These are phyloP conservation scores for Nemoura dubitans DNA, from an alignment of 2,888 invertebrate species.

Conservation along the genomic window DNA sequence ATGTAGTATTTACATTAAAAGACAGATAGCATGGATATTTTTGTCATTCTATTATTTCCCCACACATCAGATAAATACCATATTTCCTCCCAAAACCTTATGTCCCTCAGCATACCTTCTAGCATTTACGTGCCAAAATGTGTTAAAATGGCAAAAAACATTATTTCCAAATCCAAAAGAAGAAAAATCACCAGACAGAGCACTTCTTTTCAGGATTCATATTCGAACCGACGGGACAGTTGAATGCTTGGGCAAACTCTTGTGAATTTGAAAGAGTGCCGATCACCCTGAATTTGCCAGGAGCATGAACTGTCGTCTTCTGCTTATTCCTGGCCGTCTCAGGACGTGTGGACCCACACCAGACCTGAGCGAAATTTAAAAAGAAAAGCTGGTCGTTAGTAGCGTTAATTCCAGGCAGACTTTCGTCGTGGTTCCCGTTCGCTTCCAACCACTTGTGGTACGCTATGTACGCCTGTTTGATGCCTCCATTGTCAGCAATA, in stretches of 20 bases:
- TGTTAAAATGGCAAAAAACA: too few relatives aligned
- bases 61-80: too few relatives aligned
- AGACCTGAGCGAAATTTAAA: constrained; percentile 88
- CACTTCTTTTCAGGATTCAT: constrained; percentile 85
- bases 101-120: too few relatives aligned
- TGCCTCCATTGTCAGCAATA: constrained; percentile 95
- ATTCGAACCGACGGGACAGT: constrained; percentile 74
- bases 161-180: too few relatives aligned
- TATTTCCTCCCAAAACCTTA: too few relatives aligned
- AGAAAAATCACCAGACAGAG: constrained; percentile 66
- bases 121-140: too few relatives aligned
- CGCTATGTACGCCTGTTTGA: constrained; percentile 89
- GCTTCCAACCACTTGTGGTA: constrained; percentile 78
- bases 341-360: constrained; percentile 84
- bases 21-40: too few relatives aligned
- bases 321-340: constrained; percentile 82
- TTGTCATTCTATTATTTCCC: too few relatives aligned
- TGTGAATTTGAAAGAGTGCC: constrained; percentile 80
- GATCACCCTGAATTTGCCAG: constrained; percentile 82
- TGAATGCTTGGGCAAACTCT: constrained; percentile 78
- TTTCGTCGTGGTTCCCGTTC: constrained; percentile 70
- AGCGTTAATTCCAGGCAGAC: constrained; percentile 76
- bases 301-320: constrained; percentile 85
- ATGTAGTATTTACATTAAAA: too few relatives aligned
- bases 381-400: constrained; percentile 87